Base-by-base conservation (phyloP, 2,113 vertebrate species). In the Ageneiosus marmoratus region DNA sequence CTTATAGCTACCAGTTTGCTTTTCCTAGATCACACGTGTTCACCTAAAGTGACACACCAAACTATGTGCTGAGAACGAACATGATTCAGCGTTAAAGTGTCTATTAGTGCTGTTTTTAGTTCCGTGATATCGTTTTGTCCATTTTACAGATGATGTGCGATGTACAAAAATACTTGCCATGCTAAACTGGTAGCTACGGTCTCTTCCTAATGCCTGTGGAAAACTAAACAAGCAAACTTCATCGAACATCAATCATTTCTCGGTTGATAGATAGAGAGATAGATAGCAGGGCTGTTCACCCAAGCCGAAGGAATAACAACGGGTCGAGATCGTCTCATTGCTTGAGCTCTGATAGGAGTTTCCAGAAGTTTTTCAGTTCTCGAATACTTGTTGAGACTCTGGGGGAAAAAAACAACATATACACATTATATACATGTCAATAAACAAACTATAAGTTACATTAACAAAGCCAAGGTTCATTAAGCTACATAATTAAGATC, bases 341-440 rank as follows among this genome's bases (percentile, higher is more conserved):
- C 12, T 81, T 75, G 83, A 95, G 83, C 69, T 93, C 90, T 15
- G 90, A 65, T 15, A 98, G 90, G 83, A 98, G 89, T 5, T 87
- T 89, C 72, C 93, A 93, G 80, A 99, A 98, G 92, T 94, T 97
- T 87, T 98, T 91, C 92, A 99, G 88, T 89, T 99, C 97, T 89
- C 90, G 91, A 83, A 99, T 79, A 2, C 97, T 99, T 0, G 96
- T 98, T 69, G 98, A 97, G 89, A 99, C 94, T 91, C 97, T 99
- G 92, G 0, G 86, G 82, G 9, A 79, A n/a, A 90, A 88, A 81
- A 58, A 80, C 24, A n/a, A n/a, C n/a, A n/a, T n/a, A n/a, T n/a
- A n/a, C n/a, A n/a, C n/a, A n/a, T n/a, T n/a, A n/a, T n/a, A n/a
- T n/a, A n/a, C n/a, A n/a, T n/a, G n/a, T n/a, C n/a, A 18, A 27